Evolutionary conservation across 2,113 vertebrate genomes (phyloP).

Genomic region (Pterocles gutturalis): DNA sequence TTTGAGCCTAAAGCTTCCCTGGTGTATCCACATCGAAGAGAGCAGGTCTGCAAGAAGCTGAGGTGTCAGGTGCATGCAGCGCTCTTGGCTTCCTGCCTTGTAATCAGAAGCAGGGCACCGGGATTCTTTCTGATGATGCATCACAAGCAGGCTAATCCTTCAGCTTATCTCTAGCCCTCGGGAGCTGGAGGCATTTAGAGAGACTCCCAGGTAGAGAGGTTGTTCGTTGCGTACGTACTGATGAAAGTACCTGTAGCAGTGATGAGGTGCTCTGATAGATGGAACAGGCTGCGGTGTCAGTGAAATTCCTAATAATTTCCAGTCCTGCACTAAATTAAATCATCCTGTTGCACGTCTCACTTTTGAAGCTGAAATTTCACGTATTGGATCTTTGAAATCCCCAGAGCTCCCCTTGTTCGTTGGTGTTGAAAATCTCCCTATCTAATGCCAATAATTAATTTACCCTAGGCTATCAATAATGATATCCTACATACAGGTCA

Average conservation of each 20-base stretch:
- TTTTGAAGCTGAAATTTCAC: background rate
- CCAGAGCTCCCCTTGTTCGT: background rate
- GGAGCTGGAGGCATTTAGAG: background rate
- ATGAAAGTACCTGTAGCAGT: background rate
- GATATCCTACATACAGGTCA: background rate
- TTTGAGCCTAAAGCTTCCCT: background rate
- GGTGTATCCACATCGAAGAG: background rate
- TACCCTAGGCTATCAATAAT: constrained; percentile 30
- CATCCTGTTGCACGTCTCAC: background rate
- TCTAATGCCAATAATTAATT: constrained; percentile 58
- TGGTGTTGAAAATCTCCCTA: constrained; percentile 25
- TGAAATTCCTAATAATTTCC: constrained; percentile 13
- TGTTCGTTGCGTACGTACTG: background rate
- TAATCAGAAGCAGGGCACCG: background rate
- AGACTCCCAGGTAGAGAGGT: background rate
- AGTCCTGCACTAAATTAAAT: background rate
- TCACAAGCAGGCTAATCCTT: background rate
- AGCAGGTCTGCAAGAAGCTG: background rate
- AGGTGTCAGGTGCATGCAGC: background rate
- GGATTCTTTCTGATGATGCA: background rate
- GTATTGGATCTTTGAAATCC: background rate
- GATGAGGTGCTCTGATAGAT: background rate
- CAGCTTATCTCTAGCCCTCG: background rate
- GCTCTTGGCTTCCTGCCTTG: background rate
- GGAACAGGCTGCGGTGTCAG: background rate